Conservation (phyloP, 2,797 vertebrate species). For the Botia almorhae region DNA sequence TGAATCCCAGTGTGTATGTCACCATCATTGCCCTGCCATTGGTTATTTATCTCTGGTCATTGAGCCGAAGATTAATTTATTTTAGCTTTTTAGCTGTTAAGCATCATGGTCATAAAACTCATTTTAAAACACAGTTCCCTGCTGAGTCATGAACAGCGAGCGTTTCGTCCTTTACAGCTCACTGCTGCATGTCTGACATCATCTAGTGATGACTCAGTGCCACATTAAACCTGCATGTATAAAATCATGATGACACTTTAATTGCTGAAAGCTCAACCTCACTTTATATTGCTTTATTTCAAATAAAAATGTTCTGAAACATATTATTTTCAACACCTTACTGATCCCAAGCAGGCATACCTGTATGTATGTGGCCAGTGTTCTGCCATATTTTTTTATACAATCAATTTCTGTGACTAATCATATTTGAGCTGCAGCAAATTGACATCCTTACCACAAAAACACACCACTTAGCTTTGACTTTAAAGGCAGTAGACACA, state of each 20-base stretch:
- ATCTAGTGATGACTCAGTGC: background rate
- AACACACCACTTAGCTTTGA: background rate
- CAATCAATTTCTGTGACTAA: background rate
- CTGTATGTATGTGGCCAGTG: background rate
- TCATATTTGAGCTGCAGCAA: background rate
- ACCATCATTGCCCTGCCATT: conserved; percentile 11
- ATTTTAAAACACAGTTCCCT: conserved; percentile 29
- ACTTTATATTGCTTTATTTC: background rate
- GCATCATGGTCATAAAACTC: background rate
- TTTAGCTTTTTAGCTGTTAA: no score
- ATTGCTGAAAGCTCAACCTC: conserved; percentile 2
- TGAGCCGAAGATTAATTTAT: background rate
- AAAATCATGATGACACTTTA: conserved; percentile 10
- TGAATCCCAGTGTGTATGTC: background rate
- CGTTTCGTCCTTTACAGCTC: background rate
- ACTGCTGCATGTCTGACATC: conserved; percentile 11
- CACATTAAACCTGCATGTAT: no score
- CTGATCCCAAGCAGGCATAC: background rate
- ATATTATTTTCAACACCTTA: background rate
- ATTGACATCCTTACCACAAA: background rate
- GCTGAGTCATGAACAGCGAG: background rate
- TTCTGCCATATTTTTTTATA: background rate
- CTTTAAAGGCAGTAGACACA: background rate
- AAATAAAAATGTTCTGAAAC: background rate
- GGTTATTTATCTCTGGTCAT: conserved; percentile 1